Conservation (phyloP, 2,797 vertebrate species). For the Lerista edwardsae region DNA sequence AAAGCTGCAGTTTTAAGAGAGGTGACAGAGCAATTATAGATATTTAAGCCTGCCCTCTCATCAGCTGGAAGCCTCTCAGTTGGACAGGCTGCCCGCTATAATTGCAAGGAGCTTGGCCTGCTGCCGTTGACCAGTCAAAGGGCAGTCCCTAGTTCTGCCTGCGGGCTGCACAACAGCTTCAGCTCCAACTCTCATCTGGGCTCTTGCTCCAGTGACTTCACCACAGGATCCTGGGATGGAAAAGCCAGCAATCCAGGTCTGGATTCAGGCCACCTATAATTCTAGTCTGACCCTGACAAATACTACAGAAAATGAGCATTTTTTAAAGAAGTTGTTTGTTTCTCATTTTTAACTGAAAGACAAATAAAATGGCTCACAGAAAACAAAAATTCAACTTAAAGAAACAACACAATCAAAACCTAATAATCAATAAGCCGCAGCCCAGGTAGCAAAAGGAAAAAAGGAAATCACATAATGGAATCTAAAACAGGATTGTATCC, state of each 20-base stretch:
- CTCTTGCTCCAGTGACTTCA: neutral
- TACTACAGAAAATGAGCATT: neutral
- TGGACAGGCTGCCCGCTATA: neutral
- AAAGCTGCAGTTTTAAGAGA: too few species aligned
- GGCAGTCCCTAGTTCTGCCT: neutral
- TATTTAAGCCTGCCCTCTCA: too few species aligned
- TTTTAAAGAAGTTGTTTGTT: too few species aligned
- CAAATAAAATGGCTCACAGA: too few species aligned
- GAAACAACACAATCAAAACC: too few species aligned
- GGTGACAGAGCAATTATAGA: too few species aligned
- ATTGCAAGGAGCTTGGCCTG: neutral
- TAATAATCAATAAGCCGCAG: too few species aligned
- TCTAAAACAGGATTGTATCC: too few species aligned
- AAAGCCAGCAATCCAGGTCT: neutral
- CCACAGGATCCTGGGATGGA: neutral
- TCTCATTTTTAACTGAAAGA: too few species aligned
- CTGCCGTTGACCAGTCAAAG: neutral
- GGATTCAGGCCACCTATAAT: neutral
- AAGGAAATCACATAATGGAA: neutral
- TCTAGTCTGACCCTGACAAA: neutral
- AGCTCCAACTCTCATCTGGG: neutral
- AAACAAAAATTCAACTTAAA: too few species aligned
- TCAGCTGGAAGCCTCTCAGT: neutral
- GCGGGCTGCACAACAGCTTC: neutral
- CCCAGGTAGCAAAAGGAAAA: too few species aligned